phyloP scores from a whole-genome alignment of 1,140 invertebrate genomes.

The Dreissena rostriformis region DNA sequence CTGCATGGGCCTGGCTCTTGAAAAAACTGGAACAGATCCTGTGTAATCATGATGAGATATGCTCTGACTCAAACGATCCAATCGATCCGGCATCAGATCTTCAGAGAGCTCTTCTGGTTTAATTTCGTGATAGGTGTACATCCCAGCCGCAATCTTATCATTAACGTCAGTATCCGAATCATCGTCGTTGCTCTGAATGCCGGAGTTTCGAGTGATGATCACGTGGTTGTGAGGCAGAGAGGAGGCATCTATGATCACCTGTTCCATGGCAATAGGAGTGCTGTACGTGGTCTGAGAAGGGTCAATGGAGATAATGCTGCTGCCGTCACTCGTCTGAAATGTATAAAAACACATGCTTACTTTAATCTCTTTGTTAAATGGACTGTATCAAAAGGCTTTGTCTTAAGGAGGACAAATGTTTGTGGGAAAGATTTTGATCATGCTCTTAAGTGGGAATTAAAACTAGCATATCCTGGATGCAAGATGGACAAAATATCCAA shows the following conservation, averaged over 20 bases:
- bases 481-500: no score
- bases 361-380: no score
- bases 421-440: no score
- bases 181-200: background rate
- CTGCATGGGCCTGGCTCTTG: background rate
- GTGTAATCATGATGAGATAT: conserved; percentile 54
- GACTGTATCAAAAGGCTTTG: no score
- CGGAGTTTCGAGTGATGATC: background rate
- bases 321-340: background rate
- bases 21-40: conserved; percentile 33
- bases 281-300: conserved; percentile 32
- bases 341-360: no score
- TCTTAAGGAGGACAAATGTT: no score
- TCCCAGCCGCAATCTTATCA: conserved; percentile 44
- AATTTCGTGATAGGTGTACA: conserved; percentile 5
- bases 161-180: conserved; percentile 53
- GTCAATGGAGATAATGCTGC: background rate
- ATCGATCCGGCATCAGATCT: conserved; percentile 29
- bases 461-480: no score
- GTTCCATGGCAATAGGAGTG: conserved; percentile 26
- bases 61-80: conserved; percentile 26
- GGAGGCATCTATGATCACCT: conserved; percentile 20
- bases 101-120: conserved; percentile 22
- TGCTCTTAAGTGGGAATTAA: no score
- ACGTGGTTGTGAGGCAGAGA: background rate